Conservation (phyloP, 2,113 vertebrate genomes). For the Scortum barcoo region DNA sequence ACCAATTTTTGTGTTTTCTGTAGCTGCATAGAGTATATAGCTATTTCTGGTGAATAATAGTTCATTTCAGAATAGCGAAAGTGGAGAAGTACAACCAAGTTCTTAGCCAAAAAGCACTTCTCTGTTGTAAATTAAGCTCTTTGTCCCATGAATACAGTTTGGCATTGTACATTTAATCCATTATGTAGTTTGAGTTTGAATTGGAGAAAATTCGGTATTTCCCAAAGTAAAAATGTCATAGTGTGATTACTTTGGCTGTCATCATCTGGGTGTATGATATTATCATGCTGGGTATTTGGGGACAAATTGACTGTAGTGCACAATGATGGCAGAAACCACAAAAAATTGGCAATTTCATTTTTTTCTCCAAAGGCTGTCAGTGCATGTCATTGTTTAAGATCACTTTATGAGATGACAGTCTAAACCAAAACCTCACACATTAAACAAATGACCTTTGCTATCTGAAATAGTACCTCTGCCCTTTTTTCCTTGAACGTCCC, state of each 20-base stretch:
- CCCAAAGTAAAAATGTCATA: conserved; percentile 3
- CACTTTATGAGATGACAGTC: conserved; percentile 10
- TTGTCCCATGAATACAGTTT: conserved; percentile 19
- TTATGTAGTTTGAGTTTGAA: conserved; percentile 28
- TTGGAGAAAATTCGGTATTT: conserved; percentile 9
- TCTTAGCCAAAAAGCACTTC: conserved; percentile 17
- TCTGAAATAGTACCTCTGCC: conserved; percentile 19
- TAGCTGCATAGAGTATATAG: background rate
- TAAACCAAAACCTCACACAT: conserved; percentile 20
- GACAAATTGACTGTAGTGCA: background rate
- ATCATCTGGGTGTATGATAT: background rate
- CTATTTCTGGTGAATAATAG: conserved; percentile 14
- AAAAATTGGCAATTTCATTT: background rate
- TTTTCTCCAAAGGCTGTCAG: background rate
- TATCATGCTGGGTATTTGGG: background rate
- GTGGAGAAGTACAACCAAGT: background rate
- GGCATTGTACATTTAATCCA: background rate
- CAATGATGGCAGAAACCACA: background rate
- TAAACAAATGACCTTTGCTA: conserved; percentile 19
- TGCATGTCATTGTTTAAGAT: conserved; percentile 8
- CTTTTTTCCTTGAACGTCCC: background rate
- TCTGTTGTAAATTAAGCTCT: conserved; percentile 22
- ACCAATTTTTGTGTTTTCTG: background rate
- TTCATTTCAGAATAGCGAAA: background rate
- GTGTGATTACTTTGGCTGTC: conserved; percentile 4